Evolutionary conservation across 2,113 vertebrate species (phyloP).

Genomic region (Oreotrochilus melanogaster): DNA sequence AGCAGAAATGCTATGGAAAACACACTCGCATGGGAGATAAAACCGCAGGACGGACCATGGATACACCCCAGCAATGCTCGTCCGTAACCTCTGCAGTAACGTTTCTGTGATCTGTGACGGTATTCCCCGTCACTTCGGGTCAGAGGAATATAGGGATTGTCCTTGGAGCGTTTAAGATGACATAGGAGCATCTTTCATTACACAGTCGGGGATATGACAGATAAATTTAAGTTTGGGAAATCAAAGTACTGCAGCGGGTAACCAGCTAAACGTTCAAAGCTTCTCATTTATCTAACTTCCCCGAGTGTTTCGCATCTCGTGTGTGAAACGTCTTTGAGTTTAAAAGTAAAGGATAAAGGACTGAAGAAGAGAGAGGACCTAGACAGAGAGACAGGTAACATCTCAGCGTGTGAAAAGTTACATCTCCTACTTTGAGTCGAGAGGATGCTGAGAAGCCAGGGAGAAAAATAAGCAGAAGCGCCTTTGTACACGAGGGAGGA

Average conservation of each 20-base stretch:
- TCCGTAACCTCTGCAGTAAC: background rate
- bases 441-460: background rate
- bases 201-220: background rate
- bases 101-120: background rate
- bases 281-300: background rate
- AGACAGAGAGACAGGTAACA: background rate
- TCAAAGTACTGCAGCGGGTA: background rate
- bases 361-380: background rate
- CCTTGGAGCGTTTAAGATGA: background rate
- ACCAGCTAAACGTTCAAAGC: background rate
- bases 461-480: constrained; percentile 17
- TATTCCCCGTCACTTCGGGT: background rate
- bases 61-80: background rate
- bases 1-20: background rate
- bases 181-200: background rate
- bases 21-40: accelerated
- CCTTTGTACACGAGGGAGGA: background rate
- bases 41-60: background rate
- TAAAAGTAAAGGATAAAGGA: background rate
- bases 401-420: constrained; percentile 1
- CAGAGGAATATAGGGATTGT: background rate
- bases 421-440: background rate
- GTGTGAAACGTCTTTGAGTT: background rate
- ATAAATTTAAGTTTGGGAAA: background rate
- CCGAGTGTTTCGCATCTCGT: background rate